Evolutionary conservation across 2,888 invertebrate species (phyloP).

Genomic region (Prenolepis imparis): DNA sequence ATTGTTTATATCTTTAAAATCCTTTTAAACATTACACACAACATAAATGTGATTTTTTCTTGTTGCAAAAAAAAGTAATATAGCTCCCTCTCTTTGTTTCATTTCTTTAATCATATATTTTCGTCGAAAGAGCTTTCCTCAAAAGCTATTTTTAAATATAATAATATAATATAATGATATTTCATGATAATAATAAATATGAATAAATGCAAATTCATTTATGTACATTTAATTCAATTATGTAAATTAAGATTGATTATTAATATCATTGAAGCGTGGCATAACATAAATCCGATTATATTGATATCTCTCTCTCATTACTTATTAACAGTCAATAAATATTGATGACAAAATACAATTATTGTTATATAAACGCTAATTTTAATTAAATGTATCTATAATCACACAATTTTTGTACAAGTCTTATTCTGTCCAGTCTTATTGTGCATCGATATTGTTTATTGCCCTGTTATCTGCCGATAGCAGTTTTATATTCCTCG

Average conservation of each 20-base stretch:
- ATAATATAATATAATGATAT: not conserved
- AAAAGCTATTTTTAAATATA: not conserved
- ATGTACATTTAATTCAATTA: slow-evolving; percentile 14
- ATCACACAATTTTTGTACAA: not conserved
- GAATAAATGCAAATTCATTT: not conserved
- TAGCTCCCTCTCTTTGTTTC: not conserved
- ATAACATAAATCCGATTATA: slow-evolving; percentile 33
- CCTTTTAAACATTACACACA: not conserved
- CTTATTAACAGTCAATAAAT: slow-evolving; percentile 63
- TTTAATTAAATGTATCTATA: not conserved
- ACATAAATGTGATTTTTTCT: not conserved
- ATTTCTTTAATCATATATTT: not conserved
- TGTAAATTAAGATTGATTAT: slow-evolving; percentile 13
- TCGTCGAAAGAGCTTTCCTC: not conserved
- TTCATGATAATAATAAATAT: not conserved
- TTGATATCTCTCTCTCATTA: slow-evolving; percentile 44
- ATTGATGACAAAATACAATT: slow-evolving; percentile 47
- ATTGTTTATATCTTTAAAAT: not conserved
- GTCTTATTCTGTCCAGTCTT: not conserved
- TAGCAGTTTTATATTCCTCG: slow-evolving; percentile 47
- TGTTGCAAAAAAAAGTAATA: not conserved
- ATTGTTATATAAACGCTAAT: slow-evolving; percentile 48
- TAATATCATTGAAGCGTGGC: slow-evolving; percentile 26
- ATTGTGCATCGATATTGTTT: slow-evolving; percentile 25
- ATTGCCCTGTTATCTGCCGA: slow-evolving; percentile 20